Evolutionary conservation across 2,797 vertebrate species (phyloP), one percentile per base, ranked within the genome.

Genomic region (Anguilla anguilla): DNA sequence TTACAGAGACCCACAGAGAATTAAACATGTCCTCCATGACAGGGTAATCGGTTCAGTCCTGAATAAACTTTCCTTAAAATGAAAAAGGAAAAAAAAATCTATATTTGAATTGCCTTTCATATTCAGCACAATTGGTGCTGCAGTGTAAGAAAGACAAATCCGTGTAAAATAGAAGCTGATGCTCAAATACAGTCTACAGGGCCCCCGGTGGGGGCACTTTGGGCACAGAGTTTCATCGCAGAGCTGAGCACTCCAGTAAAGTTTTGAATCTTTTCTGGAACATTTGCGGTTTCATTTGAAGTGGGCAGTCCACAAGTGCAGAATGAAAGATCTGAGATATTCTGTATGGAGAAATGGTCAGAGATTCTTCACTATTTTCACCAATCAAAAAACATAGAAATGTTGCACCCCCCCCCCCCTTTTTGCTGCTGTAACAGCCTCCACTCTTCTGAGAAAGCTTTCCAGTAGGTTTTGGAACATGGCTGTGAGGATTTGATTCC

Each of bases 41-140:
- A 82, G 11, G 19, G 43, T 9, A 82, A 51, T 82, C 22, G 46
- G 19, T 82, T 82, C 35, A 79, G 6, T 22, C 51, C 79, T 25
- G 79, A 25, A 49, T 82, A 82, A 82, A 82, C 17, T 74, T 79
- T 74, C 74, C 43, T 46, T 46, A 13, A 10, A 82, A 82, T 82
- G 2, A 82, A 82, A 82, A 82, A 25, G 10, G 2, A 19, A 46
- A 79, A 79, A 4, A 6, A 0, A 79, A 74, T 28, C 22, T n/a
- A 28, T 10, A 6, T 77, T 17, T 17, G 6, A 77, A 11, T 43
- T 17, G 3, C 28, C 72, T 77, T 35, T 35, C 28, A 74, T 11
- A 74, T 64, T 3, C 69, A 39, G 28, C 31, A 43, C 35, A 35
- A n/a, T 39, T 77, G 6, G 4, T 74, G 2, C 77, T 81, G 43